Evolutionary conservation across 92 coral and sea anemone genomes (phyloP).

Genomic region (Phenganax stokvisi): DNA sequence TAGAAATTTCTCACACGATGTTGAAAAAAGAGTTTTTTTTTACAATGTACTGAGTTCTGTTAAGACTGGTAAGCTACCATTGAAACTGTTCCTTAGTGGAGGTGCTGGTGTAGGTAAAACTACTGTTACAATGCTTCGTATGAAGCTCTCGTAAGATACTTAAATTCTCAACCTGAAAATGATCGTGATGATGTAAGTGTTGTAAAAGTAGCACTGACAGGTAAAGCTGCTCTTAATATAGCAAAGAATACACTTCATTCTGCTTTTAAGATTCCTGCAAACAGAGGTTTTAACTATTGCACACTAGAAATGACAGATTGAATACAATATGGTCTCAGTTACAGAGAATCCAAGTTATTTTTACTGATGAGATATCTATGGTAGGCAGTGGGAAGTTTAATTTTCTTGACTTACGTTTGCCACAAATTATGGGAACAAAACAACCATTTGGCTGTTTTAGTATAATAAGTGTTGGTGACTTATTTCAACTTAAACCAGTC

Average conservation of each 20-base stretch:
- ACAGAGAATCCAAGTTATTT: constrained; percentile 39
- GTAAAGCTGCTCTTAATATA: constrained; percentile 16
- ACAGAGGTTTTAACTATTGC: constrained; percentile 11
- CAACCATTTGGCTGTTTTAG: too few relatives aligned
- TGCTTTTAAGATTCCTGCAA: constrained; percentile 36
- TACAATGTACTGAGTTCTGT: constrained; percentile 44
- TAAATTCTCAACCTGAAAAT: constrained; percentile 38
- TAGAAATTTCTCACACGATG: too few relatives aligned
- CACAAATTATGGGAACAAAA: too few relatives aligned
- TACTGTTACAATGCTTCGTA: constrained; percentile 58
- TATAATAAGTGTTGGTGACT: too few relatives aligned
- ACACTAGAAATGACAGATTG: constrained; percentile 30
- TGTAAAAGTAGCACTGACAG: constrained; percentile 42
- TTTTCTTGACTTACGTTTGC: too few relatives aligned
- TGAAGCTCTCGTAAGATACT: constrained; percentile 44
- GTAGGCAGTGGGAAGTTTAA: constrained; percentile 63
- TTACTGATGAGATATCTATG: constrained; percentile 60
- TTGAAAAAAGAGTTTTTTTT: constrained; percentile 38
- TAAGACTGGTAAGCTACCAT: constrained; percentile 35
- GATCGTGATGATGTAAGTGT: constrained; percentile 42
- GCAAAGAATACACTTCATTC: constrained; percentile 43
- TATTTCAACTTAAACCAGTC: too few relatives aligned
- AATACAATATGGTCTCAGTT: constrained; percentile 44
- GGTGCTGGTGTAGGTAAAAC: constrained; percentile 62
- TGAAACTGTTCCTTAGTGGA: constrained; percentile 38